These are phyloP conservation scores for Rhea pennata DNA, from an alignment of 2,113 vertebrate species.

Conservation along the genomic window DNA sequence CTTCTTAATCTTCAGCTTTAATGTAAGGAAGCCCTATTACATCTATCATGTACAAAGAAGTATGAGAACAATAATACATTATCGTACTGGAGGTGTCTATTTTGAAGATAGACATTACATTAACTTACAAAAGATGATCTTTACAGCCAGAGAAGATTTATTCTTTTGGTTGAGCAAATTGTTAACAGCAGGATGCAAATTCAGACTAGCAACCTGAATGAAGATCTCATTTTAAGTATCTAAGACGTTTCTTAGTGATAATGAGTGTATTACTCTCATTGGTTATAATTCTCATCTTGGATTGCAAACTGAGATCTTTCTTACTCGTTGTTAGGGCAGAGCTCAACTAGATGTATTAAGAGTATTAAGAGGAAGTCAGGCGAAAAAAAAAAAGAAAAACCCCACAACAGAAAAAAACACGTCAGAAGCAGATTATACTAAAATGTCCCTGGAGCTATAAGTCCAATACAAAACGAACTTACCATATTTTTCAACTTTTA, in stretches of 20 bases:
- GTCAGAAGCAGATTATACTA: neutral
- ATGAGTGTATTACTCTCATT: neutral
- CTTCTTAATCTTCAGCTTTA: neutral
- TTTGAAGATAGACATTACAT: neutral
- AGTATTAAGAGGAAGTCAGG: neutral
- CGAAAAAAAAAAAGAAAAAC: neutral
- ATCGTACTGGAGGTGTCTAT: neutral
- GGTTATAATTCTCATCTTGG: neutral
- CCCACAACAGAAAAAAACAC: neutral
- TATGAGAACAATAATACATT: neutral
- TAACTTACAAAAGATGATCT: neutral
- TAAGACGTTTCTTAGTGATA: neutral
- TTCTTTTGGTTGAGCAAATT: no score
- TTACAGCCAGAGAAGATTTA: neutral
- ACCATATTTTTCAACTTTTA: neutral
- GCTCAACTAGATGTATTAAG: neutral
- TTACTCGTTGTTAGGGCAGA: neutral
- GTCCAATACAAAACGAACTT: neutral
- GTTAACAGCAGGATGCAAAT: neutral
- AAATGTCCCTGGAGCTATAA: neutral
- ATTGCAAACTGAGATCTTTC: neutral
- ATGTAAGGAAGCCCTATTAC: neutral
- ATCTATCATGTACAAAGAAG: neutral
- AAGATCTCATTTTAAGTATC: neutral
- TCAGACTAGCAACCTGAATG: neutral